phyloP scores from a whole-genome alignment of 2,797 vertebrate genomes.

The Megalops cyprinoides region DNA sequence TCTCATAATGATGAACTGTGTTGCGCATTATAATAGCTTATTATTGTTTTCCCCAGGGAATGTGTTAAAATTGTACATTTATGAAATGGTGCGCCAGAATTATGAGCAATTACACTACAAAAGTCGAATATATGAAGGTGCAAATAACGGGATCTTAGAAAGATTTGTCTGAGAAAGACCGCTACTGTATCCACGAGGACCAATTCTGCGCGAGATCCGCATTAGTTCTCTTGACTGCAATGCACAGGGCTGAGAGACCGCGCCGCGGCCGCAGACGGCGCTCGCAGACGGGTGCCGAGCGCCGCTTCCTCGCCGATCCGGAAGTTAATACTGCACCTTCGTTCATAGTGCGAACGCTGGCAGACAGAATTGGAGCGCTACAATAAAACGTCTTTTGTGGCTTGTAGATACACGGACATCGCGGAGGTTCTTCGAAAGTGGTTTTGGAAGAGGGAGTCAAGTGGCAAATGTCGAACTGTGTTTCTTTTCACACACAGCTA shows the following conservation, averaged over 20 bases:
- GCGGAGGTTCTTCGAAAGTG: neutral
- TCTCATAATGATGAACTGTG: too few relatives aligned
- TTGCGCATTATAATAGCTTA: too few relatives aligned
- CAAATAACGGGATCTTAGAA: too few relatives aligned
- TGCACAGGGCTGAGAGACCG: neutral
- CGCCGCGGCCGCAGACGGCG: neutral
- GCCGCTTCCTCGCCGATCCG: constrained; percentile 2
- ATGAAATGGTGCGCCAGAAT: too few relatives aligned
- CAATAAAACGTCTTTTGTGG: neutral
- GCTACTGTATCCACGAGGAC: too few relatives aligned
- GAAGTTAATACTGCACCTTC: constrained; percentile 1
- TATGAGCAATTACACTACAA: too few relatives aligned
- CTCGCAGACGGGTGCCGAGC: neutral
- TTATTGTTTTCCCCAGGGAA: too few relatives aligned
- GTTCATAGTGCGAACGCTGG: neutral
- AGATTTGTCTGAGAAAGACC: too few relatives aligned
- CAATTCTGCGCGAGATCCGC: neutral
- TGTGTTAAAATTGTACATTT: too few relatives aligned
- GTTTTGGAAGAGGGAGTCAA: neutral
- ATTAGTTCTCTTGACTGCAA: neutral
- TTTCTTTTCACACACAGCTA: constrained; percentile 13
- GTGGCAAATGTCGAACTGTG: constrained; percentile 7
- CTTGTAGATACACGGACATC: neutral
- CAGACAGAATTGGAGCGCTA: too few relatives aligned
- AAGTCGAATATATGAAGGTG: too few relatives aligned